Conservation (phyloP, 2,888 invertebrate species). For the Lasius platythorax region DNA sequence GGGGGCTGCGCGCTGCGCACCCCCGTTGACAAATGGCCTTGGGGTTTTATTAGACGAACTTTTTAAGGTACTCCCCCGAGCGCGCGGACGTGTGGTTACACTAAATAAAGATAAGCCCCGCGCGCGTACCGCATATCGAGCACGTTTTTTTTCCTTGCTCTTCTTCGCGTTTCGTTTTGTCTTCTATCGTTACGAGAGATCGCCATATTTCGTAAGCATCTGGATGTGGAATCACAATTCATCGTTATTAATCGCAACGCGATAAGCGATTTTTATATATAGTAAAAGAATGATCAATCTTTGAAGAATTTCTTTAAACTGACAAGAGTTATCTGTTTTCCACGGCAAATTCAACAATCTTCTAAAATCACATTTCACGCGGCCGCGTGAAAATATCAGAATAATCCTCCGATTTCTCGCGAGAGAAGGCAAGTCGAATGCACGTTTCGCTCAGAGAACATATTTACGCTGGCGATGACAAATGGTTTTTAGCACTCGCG, state of each 20-base stretch:
- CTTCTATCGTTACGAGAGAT: background rate
- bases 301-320: background rate
- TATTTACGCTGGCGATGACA: conserved; percentile 84
- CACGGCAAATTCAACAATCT: background rate
- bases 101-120: conserved; percentile 81
- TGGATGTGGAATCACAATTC: background rate
- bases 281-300: background rate
- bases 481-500: conserved; percentile 81
- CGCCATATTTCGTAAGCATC: background rate
- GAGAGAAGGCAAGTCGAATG: conserved; percentile 64
- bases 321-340: background rate
- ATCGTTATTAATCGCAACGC: background rate
- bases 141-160: conserved; percentile 18
- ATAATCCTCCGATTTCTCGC: conserved; percentile 54
- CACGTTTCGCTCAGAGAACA: conserved; percentile 75
- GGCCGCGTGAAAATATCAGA: conserved; percentile 29
- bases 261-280: background rate
- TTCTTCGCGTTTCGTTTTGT: conserved; percentile 29
- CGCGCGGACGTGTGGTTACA: conserved; percentile 71
- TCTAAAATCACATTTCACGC: conserved; percentile 40
- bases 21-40: conserved; percentile 83
- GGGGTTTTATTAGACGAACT: conserved; percentile 83
- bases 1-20: conserved; percentile 55
- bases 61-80: conserved; percentile 79
- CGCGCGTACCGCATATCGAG: conserved; percentile 40